phyloP scores from a whole-genome alignment of 2,113 vertebrate species.

The Dipodomys stephensi region DNA sequence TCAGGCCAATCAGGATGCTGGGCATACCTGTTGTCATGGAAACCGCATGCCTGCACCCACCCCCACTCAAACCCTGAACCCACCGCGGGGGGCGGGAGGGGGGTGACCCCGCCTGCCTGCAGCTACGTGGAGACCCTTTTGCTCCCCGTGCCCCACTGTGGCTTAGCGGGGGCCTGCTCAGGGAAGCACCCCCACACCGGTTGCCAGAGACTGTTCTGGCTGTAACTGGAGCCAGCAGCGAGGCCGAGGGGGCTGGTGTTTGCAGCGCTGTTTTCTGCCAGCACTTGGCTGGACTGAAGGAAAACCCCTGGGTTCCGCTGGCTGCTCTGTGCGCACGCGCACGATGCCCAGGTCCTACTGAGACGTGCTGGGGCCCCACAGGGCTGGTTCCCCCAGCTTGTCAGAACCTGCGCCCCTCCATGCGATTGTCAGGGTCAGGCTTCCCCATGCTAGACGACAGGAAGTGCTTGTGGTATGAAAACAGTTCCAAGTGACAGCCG shows the following conservation, averaged over 20 bases:
- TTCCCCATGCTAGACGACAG: background rate
- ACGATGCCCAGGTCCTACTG: background rate
- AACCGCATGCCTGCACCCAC: background rate
- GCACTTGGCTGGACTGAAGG: background rate
- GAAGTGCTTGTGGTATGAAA: background rate
- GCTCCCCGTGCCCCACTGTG: background rate
- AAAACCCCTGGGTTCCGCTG: no score
- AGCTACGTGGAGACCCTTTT: background rate
- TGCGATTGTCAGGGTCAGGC: no score
- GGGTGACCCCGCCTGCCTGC: background rate
- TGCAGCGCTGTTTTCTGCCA: rapidly evolving
- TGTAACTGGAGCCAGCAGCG: background rate
- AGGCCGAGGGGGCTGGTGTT: background rate
- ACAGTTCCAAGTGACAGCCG: background rate
- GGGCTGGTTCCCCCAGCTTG: background rate
- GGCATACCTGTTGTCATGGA: background rate
- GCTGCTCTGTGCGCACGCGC: background rate
- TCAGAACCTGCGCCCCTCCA: background rate
- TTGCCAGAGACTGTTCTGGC: background rate
- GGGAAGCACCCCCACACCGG: background rate
- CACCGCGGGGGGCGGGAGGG: background rate
- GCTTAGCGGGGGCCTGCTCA: background rate
- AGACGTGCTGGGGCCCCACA: background rate
- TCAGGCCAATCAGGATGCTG: background rate
- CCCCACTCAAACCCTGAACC: background rate